A percentile compares a stretch with the other conserved stretches of the same genome.
phyloP scores from a whole-genome alignment of 2,797 vertebrate genomes.

The Pempheris klunzingeri region DNA sequence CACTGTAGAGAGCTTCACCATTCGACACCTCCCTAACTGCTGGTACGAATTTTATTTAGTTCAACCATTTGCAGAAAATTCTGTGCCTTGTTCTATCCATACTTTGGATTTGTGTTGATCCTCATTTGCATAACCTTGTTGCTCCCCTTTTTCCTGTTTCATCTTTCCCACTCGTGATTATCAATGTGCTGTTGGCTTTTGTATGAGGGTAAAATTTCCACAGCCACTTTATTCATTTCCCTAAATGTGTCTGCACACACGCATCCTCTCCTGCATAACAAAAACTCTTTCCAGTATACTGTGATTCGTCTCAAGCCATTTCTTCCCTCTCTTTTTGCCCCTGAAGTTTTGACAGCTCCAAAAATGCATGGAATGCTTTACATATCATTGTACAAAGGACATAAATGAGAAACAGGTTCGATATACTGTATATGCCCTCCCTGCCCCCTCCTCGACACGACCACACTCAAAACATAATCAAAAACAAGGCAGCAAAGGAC shows the following conservation, averaged over 20 bases:
- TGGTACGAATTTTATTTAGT: constrained; percentile 91
- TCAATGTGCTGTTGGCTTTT: constrained; percentile 80
- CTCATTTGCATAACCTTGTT: constrained; percentile 68
- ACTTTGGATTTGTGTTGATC: constrained; percentile 76
- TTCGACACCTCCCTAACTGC: constrained; percentile 91
- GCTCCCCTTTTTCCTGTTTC: constrained; percentile 44
- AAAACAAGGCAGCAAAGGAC: constrained; percentile 42
- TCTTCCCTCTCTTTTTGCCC: constrained; percentile 34
- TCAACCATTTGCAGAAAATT: constrained; percentile 98
- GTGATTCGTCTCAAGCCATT: constrained; percentile 82
- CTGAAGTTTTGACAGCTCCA: constrained; percentile 61
- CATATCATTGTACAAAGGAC: constrained; percentile 76
- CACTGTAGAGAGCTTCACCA: constrained; percentile 94
- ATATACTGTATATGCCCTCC: constrained; percentile 38
- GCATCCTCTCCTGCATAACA: constrained; percentile 72
- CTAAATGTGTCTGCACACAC: constrained; percentile 73
- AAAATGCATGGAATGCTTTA: constrained; percentile 80
- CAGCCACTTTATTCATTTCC: constrained; percentile 78
- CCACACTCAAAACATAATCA: constrained; percentile 31
- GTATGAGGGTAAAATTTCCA: constrained; percentile 81
- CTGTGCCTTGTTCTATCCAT: constrained; percentile 95
- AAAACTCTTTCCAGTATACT: constrained; percentile 82
- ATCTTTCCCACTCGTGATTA: constrained; percentile 65
- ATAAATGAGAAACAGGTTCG: constrained; percentile 59
- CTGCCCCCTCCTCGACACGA: constrained; percentile 29